Percentiles rank a stretch among this genome's conserved stretches.
These are phyloP conservation scores for Ernsta delagoae DNA, from an alignment of 2,888 invertebrate genomes.

Conservation along the genomic window DNA sequence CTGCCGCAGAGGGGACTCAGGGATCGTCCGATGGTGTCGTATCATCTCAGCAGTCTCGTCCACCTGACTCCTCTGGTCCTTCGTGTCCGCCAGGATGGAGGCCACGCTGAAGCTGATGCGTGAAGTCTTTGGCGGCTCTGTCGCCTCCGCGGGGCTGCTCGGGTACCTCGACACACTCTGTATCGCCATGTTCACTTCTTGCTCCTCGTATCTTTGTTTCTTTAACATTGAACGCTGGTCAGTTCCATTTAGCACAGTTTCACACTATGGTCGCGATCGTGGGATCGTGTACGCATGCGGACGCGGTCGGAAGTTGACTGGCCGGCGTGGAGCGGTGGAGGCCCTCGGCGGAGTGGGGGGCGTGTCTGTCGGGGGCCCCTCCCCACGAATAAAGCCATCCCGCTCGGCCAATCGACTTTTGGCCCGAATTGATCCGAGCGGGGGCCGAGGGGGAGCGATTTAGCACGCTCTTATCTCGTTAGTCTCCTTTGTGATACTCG, in stretches of 20 bases:
- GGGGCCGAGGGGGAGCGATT: conserved; percentile 76
- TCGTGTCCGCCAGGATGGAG: conserved; percentile 93
- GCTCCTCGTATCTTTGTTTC: conserved; percentile 83
- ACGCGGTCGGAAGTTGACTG: conserved; percentile 81
- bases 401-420: conserved; percentile 78
- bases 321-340: conserved; percentile 55
- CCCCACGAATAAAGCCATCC: conserved; percentile 56
- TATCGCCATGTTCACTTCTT: conserved; percentile 88
- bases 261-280: conserved; percentile 68
- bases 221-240: conserved; percentile 86
- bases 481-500: conserved; percentile 84
- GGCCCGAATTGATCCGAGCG: conserved; percentile 78
- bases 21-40: conserved; percentile 80
- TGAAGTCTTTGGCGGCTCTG: conserved; percentile 86
- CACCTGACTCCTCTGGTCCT: conserved; percentile 77
- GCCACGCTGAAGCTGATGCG: conserved; percentile 95
- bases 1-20: conserved; percentile 77
- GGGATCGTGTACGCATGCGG: conserved; percentile 82
- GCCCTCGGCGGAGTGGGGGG: conserved; percentile 57
- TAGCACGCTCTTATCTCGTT: conserved; percentile 85
- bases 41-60: conserved; percentile 78
- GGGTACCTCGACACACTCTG: conserved; percentile 87
- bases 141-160: conserved; percentile 87
- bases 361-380: conserved; percentile 49
- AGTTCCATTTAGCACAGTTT: conserved; percentile 81